phyloP scores from a whole-genome alignment of 2,888 invertebrate species.

The Chrysolina haemoptera region DNA sequence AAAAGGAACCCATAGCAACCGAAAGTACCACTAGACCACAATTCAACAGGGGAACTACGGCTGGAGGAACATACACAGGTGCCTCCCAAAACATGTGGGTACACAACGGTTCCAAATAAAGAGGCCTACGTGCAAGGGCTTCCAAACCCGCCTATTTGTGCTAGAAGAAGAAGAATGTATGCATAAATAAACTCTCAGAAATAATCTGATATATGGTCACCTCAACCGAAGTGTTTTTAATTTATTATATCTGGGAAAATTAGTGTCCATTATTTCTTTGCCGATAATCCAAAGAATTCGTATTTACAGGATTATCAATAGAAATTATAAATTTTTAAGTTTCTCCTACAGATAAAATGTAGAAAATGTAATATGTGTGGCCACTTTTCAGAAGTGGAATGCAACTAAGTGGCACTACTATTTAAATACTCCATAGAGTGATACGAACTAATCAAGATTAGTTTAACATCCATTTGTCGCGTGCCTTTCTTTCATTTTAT shows the following conservation, averaged over 20 bases:
- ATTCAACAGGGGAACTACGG: too few species aligned
- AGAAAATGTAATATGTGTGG: constrained; percentile 41
- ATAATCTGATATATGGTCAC: constrained; percentile 28
- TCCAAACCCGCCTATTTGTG: too few species aligned
- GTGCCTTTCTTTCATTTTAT: constrained; percentile 25
- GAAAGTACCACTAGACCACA: too few species aligned
- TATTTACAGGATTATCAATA: constrained; percentile 47
- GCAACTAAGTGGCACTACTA: constrained; percentile 32
- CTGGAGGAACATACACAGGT: too few species aligned
- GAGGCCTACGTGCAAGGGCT: too few species aligned
- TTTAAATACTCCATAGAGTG: constrained; percentile 19
- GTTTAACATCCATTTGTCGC: constrained; percentile 32
- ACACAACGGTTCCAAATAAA: too few species aligned
- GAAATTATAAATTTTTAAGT: constrained; percentile 43
- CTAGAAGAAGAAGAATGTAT: too few species aligned
- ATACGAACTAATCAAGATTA: constrained; percentile 26
- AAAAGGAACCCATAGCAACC: too few species aligned
- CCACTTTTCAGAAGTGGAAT: constrained; percentile 43
- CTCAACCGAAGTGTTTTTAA: constrained; percentile 30
- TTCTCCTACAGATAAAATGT: constrained; percentile 34
- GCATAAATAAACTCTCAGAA: constrained; percentile 15
- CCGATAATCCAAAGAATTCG: constrained; percentile 42
- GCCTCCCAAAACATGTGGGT: too few species aligned
- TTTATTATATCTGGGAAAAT: constrained; percentile 31
- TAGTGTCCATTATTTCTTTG: constrained; percentile 39